Conservation (phyloP, 1,140 invertebrate genomes). For the Dryas iulia region DNA sequence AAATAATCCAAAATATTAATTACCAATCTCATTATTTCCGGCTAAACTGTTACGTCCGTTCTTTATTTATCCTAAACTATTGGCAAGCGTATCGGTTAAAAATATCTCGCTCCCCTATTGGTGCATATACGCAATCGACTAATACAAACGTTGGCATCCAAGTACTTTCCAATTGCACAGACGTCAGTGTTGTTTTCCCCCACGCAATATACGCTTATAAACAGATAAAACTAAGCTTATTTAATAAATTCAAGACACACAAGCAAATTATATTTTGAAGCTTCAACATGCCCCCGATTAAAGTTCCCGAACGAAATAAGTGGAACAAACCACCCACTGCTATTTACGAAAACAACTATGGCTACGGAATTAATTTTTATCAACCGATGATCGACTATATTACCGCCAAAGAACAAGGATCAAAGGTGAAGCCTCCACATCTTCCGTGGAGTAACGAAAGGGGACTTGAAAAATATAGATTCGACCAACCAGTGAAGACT, state of each 20-base stretch:
- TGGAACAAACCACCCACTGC: conserved; percentile 82
- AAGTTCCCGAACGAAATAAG: conserved; percentile 63
- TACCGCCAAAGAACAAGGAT: conserved; percentile 80
- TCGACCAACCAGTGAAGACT: conserved; percentile 79
- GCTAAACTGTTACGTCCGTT: conserved; percentile 16
- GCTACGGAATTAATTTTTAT: conserved; percentile 89
- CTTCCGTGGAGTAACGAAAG: conserved; percentile 88
- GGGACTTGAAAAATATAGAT: conserved; percentile 82
- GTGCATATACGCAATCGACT: conserved; percentile 49
- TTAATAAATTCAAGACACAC: conserved; percentile 14
- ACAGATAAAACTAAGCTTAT: conserved; percentile 17
- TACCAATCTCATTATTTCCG: conserved; percentile 13
- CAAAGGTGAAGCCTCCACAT: conserved; percentile 80
- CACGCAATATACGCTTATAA: conserved; percentile 48
- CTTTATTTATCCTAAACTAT: conserved; percentile 41
- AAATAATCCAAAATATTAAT: not conserved
- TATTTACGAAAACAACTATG: conserved; percentile 90
- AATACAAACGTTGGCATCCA: conserved; percentile 62
- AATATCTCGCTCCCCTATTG: conserved; percentile 65
- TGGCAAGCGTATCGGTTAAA: conserved; percentile 67
- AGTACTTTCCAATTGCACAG: conserved; percentile 62
- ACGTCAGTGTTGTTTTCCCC: conserved; percentile 48
- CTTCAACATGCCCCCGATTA: conserved; percentile 60
- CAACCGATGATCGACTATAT: conserved; percentile 92
- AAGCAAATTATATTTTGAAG: conserved; percentile 6